Evolutionary conservation across 2,888 invertebrate genomes (phyloP), one percentile per base, ranked within the genome.

Genomic region (Epinotia bilunana): DNA sequence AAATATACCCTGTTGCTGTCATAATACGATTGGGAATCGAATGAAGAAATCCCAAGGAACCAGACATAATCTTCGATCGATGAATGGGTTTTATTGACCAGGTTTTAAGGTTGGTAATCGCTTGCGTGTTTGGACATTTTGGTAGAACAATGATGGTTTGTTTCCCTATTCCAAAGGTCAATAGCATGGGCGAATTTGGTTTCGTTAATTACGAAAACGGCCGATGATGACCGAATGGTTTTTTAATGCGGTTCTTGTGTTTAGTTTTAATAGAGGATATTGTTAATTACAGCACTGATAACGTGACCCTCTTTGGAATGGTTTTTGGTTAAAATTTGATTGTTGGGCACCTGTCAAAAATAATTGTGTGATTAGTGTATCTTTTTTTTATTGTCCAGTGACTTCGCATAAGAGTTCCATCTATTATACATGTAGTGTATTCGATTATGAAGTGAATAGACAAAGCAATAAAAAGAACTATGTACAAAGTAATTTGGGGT

Each of bases 171-270:
- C 79, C 77, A 86, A 88, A 92, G 92, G 92, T 93, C 91, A 92
- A 91, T 91, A 91, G 88, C 91, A 79, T 81, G 85, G 86, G 89
- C 88, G 87, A 92, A 91, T 91, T 92, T 86, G 88, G 90, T 86
- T 89, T 88, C 81, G 88, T 90, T 91, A 91, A 92, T 91, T 91
- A 87, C 88, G 82, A 83, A 83, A 18, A 57, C 57, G 20, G 85
- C 86, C 86, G 84, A 80, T 68, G 70, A 64, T 73, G 72, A 64
- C 63, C 77, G 61, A 83, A 79, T 76, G 77, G 82, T 85, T 85
- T 68, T 84, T 83, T 83, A 74, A 75, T 70, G 74, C 65, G 49
- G 53, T 65, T 74, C 70, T 69, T 60, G 73, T 77, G 68, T 73
- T 69, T 62, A 43, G 68, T 69, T 73, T 69, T 74, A 64, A 70